Base-by-base conservation (phyloP, 2,113 vertebrate genomes). In the Burhinus oedicnemus region DNA sequence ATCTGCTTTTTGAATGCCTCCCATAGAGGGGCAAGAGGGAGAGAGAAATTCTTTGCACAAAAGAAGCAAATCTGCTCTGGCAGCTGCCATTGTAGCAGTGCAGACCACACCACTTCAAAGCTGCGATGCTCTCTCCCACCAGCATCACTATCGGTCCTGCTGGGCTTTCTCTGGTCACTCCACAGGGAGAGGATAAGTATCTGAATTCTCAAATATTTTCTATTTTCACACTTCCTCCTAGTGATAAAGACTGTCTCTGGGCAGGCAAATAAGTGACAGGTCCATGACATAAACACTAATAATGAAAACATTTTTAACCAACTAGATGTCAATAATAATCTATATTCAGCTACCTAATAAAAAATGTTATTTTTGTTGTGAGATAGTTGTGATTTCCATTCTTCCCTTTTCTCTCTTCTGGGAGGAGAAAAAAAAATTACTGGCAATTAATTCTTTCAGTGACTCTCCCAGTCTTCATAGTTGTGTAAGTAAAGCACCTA, bases 201-300 rank as follows among this genome's bases (percentile, higher is more conserved):
- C 80, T 82, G 86, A 70, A 89, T 64, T 93, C 18, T 87, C 89
- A 92, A 91, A 70, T 78, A 57, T 66, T 95, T 61, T 65, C 97
- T 93, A 65, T 96, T 93, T 97, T 98, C 83, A 89, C 42, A 16
- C 7, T 83, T 89, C 62, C 47, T 94, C 49, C 82, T 87, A 64
- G 87, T 95, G 96, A 97, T 95, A 97, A 96, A 96, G 83, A 52
- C 71, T 75, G 34, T 95, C 32, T 87, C 94, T 95, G 85, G 83
- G 88, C 77, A 91, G 58, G 61, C 83, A 97, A 94, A 78, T 66
- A 91, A 96, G 68, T 93, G 93, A 77, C 82, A 89, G 47, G 62
- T 51, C 51, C 12, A 40, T 76, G 64, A 90, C 60, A 91, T 38
- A 85, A 94, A 92, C 60, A 30, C 19, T 78, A 62, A 61, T 25